Percentiles rank a stretch among this genome's conserved stretches.
Evolutionary conservation across 53 echinoderm and acorn worm species (phyloP).

Genomic region (Actinopyga echinites): DNA sequence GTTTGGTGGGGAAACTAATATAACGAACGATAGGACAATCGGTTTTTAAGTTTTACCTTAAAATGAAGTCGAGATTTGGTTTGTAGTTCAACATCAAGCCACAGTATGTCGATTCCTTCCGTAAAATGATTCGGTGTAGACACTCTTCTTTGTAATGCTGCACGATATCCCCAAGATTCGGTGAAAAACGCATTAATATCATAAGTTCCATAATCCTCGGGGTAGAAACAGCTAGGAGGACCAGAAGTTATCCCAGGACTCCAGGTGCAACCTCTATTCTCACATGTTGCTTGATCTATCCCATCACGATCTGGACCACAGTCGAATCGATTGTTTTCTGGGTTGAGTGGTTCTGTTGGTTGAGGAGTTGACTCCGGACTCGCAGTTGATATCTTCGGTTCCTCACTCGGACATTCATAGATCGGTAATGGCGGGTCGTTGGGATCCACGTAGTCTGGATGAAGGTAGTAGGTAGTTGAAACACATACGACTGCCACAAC

Average conservation of each 20-base stretch:
- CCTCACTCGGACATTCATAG: background rate
- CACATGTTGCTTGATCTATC: conserved; percentile 35
- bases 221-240: conserved; percentile 75
- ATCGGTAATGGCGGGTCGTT: background rate
- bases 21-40: no score
- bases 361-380: background rate
- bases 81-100: conserved; percentile 54
- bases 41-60: conserved; percentile 48
- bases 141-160: background rate
- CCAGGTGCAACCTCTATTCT: conserved; percentile 67
- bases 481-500: conserved; percentile 22
- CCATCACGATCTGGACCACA: conserved; percentile 71
- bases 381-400: background rate
- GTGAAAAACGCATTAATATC: conserved; percentile 7
- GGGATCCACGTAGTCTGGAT: conserved; percentile 13
- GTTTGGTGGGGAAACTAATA: no score
- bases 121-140: conserved; percentile 43
- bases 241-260: conserved; percentile 23
- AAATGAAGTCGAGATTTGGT: conserved; percentile 64
- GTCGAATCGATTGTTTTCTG: conserved; percentile 47
- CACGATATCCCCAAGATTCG: conserved; percentile 26
- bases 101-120: conserved; percentile 21
- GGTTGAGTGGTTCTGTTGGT: conserved; percentile 13
- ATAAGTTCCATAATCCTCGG: conserved; percentile 64
- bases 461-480: conserved; percentile 35